Evolutionary conservation across 2,113 vertebrate species (phyloP).

Genomic region (Sorex araneus): DNA sequence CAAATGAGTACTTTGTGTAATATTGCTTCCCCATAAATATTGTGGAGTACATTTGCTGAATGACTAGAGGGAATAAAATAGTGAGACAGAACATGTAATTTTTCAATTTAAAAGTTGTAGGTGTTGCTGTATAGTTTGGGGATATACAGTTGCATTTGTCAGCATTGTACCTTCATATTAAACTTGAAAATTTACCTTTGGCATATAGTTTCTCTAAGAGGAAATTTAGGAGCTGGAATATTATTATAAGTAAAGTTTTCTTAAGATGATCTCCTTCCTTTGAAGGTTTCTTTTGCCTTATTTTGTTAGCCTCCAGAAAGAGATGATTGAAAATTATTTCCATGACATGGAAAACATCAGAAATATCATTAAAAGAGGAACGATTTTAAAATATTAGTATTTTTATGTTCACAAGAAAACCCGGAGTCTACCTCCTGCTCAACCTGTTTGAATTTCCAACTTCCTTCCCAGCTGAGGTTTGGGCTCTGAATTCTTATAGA

Average conservation of each 20-base stretch:
- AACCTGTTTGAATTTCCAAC: neutral
- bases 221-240: neutral
- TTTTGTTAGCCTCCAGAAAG: neutral
- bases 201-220: neutral
- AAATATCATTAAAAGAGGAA: neutral
- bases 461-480: neutral
- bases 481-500: neutral
- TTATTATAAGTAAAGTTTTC: neutral
- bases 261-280: neutral
- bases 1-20: neutral
- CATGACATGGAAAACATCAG: neutral
- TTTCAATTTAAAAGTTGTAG: neutral
- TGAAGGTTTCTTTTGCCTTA: neutral
- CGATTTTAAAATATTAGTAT: conserved; percentile 51
- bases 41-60: neutral
- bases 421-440: neutral
- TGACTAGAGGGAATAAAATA: neutral
- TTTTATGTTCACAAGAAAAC: conserved; percentile 26
- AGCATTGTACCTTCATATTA: conserved; percentile 38
- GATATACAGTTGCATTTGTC: neutral
- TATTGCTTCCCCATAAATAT: neutral
- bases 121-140: neutral
- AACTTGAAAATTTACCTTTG: neutral
- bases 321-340: conserved; percentile 49
- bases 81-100: neutral